phyloP scores from a whole-genome alignment of 2,797 vertebrate species.

The Helarctos malayanus region DNA sequence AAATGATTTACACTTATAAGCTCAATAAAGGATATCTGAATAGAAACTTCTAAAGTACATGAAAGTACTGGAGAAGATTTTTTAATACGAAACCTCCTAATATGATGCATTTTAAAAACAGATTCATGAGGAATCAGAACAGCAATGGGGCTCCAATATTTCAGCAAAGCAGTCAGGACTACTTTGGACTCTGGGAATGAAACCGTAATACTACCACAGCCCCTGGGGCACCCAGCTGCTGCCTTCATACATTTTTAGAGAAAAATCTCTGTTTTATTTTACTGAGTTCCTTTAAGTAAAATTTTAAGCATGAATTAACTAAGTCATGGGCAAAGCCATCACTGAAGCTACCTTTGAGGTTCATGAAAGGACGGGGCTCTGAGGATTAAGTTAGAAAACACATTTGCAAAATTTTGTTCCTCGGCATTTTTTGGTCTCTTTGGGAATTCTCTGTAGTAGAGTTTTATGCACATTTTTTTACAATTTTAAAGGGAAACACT shows the following conservation, averaged over 20 bases:
- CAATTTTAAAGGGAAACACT: neutral
- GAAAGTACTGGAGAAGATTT: slow-evolving; percentile 48
- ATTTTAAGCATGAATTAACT: slow-evolving; percentile 33
- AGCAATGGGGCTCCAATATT: slow-evolving; percentile 1
- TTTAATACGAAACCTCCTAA: slow-evolving; percentile 52
- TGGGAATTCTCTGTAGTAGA: slow-evolving; percentile 62
- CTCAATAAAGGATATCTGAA: slow-evolving; percentile 42
- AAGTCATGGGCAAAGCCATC: neutral
- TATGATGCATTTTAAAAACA: neutral
- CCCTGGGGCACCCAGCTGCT: neutral
- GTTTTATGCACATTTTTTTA: neutral
- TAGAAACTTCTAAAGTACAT: slow-evolving; percentile 3
- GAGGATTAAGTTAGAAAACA: slow-evolving; percentile 23
- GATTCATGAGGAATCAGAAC: slow-evolving; percentile 21
- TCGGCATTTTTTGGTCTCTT: neutral
- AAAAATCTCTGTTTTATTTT: slow-evolving; percentile 56
- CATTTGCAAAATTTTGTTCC: neutral
- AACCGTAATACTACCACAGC: neutral
- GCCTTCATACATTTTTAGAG: neutral
- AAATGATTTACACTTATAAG: slow-evolving; percentile 54
- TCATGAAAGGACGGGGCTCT: neutral
- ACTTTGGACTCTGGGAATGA: neutral
- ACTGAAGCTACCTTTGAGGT: neutral
- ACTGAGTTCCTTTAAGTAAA: slow-evolving; percentile 9
- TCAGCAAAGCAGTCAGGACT: neutral